Percentiles rank a stretch among this genome's conserved stretches.
phyloP scores from a whole-genome alignment of 1,140 invertebrate species.

The Euglossa dilemma region DNA sequence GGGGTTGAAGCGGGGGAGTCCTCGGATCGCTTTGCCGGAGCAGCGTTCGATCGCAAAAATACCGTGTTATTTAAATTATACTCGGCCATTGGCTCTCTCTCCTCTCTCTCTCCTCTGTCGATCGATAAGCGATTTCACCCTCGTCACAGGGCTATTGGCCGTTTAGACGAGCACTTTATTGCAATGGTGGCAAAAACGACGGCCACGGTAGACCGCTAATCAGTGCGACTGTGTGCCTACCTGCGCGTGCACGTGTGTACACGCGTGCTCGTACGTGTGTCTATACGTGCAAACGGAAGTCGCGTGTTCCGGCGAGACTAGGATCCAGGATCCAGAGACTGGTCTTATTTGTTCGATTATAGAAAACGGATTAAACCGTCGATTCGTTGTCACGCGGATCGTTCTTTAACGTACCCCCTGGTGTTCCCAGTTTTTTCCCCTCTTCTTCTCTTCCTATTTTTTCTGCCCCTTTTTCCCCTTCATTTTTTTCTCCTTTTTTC shows the following conservation, averaged over 20 bases:
- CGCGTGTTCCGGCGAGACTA: not conserved
- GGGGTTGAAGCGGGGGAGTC: too few species aligned
- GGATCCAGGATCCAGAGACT: not conserved
- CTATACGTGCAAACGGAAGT: not conserved
- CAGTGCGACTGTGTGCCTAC: not conserved
- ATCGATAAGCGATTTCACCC: slow-evolving; percentile 57
- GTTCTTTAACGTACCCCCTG: not conserved
- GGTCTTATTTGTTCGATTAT: slow-evolving; percentile 7
- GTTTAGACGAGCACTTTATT: slow-evolving; percentile 54
- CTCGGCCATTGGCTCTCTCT: slow-evolving; percentile 34
- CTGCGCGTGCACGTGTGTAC: not conserved
- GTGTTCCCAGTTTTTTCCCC: not conserved
- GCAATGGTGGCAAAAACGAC: slow-evolving; percentile 43
- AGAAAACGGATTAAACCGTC: slow-evolving; percentile 7
- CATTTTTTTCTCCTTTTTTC: not conserved
- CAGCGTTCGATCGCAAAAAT: slow-evolving; percentile 51
- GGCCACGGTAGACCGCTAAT: slow-evolving; percentile 11
- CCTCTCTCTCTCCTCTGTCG: not conserved
- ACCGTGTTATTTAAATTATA: slow-evolving; percentile 60
- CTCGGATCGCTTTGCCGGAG: slow-evolving; percentile 3
- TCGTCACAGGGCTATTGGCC: slow-evolving; percentile 14
- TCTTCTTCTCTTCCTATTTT: not conserved
- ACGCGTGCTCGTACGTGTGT: not conserved
- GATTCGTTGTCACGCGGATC: slow-evolving; percentile 1
- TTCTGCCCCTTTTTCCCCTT: not conserved